phyloP scores from a whole-genome alignment of 2,888 invertebrate genomes.

The Leptinotarsa haldemani region DNA sequence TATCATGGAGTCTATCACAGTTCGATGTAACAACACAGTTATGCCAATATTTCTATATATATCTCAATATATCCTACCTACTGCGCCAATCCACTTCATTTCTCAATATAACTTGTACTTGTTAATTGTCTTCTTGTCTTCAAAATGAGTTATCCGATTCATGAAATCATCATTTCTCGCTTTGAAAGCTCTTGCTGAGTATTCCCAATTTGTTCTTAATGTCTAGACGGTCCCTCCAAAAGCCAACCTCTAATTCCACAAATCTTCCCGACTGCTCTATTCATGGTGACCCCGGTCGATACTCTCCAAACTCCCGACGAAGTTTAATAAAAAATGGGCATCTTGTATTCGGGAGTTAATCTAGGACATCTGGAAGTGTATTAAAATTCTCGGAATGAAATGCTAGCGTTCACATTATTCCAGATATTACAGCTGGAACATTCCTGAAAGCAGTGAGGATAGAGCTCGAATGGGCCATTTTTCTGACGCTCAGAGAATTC shows the following conservation, averaged over 20 bases:
- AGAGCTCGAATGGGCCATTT: slow-evolving; percentile 1
- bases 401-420: slow-evolving; percentile 49
- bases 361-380: slow-evolving; percentile 44
- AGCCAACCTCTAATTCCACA: not conserved
- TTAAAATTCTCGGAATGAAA: slow-evolving; percentile 48
- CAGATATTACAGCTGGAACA: slow-evolving; percentile 52
- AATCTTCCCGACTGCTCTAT: slow-evolving; percentile 2
- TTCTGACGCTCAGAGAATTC: not conserved
- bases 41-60: no score
- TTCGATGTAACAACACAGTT: no score
- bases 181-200: no score
- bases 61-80: no score
- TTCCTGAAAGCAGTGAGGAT: slow-evolving; percentile 26
- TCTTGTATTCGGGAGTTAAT: slow-evolving; percentile 38
- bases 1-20: no score
- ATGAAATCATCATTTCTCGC: no score
- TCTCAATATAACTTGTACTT: no score
- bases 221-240: not conserved
- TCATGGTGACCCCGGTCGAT: not conserved
- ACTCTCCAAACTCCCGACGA: slow-evolving; percentile 15
- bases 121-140: no score
- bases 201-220: no score
- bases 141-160: no score
- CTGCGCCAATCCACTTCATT: no score
- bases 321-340: slow-evolving; percentile 41